Base-by-base conservation (phyloP, 2,797 vertebrate species). In the Arctocebus calabarensis region DNA sequence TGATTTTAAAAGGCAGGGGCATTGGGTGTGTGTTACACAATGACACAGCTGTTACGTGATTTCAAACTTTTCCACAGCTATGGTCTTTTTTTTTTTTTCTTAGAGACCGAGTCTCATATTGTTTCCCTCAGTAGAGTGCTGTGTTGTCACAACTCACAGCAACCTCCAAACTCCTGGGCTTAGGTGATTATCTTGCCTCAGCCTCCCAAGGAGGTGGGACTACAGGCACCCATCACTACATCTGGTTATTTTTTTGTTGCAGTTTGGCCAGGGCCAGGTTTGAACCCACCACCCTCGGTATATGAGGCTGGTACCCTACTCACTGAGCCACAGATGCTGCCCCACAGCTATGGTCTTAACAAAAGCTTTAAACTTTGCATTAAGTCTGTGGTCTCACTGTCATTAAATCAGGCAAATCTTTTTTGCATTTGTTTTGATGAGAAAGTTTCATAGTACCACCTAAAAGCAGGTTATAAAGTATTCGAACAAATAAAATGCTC, bases 361-460 rank as follows among this genome's bases (percentile, higher is more conserved):
- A 92, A 25, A 57, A 61, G 34, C 52, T 71, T 93, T 84, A 17
- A 96, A 90, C 45, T 88, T 40, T 61, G 55, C 61, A 40, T 73
- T 70, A 81, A n/a, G 0, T 96, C 84, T 96, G 32, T 94, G 86
- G 84, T 83, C 32, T 74, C 2, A 62, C 0, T 48, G 8, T 14
- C 25, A 16, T 90, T 92, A 79, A 85, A 40, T 64, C 32, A 34
- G n/a, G 62, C 5, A 68, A 81, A 71, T 87, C 17, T 91, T 82
- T 61, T 59, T 68, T 59, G 62, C 90, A 84, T 87, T 83, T 89
- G 25, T 88, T 95, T 90, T 85, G 11, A 75, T 90, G 34, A 70
- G 48, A 82, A 88, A 40, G 32, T 91, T 88, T 81, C 74, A 91
- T 88, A 75, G 17, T 82, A 86, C 14, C 61, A 91, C 32, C 52